Evolutionary conservation across 2,113 vertebrate genomes (phyloP).

Genomic region (Grus americana): DNA sequence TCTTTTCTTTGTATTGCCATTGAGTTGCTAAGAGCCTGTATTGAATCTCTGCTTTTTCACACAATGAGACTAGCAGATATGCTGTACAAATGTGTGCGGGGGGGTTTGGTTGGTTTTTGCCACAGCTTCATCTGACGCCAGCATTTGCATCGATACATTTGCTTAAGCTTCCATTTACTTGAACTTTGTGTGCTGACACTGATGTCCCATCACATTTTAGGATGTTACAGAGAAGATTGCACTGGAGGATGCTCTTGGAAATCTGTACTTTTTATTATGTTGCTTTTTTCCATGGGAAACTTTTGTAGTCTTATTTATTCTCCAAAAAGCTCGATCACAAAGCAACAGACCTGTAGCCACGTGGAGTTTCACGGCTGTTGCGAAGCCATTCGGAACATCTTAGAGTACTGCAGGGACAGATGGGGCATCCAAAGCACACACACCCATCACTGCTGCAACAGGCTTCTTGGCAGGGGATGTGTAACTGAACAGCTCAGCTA

Average conservation of each 20-base stretch:
- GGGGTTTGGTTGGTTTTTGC: background rate
- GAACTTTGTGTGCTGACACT: background rate
- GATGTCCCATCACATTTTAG: background rate
- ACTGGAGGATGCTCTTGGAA: background rate
- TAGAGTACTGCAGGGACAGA: background rate
- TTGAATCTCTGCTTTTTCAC: background rate
- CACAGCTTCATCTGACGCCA: background rate
- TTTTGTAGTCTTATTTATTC: background rate
- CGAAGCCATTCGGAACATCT: background rate
- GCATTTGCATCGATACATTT: background rate
- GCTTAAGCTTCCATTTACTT: background rate
- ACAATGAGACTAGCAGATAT: background rate
- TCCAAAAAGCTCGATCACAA: background rate
- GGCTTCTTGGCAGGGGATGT: background rate
- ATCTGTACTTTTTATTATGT: background rate
- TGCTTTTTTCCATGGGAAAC: background rate
- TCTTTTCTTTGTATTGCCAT: background rate
- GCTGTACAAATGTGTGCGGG: background rate
- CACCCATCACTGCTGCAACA: background rate
- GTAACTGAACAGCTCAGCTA: background rate
- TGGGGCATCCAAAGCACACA: background rate
- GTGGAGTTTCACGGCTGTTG: background rate
- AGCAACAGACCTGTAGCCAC: background rate
- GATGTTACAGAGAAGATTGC: background rate
- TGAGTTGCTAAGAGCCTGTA: background rate